Percentiles rank a stretch among this genome's conserved stretches.
These are phyloP conservation scores for Hyla sarda DNA, from an alignment of 2,113 vertebrate species.

Conservation along the genomic window DNA sequence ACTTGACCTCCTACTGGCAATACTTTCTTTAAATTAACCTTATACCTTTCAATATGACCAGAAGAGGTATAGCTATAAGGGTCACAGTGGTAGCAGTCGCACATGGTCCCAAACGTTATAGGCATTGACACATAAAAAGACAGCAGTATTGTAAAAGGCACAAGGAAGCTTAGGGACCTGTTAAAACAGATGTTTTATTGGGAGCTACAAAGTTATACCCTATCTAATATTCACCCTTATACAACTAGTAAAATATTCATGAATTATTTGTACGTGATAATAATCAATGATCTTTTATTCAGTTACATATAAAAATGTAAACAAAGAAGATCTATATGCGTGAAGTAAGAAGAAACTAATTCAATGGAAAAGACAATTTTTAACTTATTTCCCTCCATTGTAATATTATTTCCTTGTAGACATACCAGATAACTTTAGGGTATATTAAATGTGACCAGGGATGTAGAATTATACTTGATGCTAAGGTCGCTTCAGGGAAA, in stretches of 20 bases:
- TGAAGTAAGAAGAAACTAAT: background rate
- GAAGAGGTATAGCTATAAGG: background rate
- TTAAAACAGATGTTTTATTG: background rate
- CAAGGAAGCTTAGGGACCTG: too few relatives aligned
- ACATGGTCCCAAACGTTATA: too few relatives aligned
- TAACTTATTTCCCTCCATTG: conserved; percentile 41
- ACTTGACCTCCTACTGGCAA: too few relatives aligned
- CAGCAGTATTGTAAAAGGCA: background rate
- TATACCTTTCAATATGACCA: background rate
- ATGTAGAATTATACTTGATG: conserved; percentile 61
- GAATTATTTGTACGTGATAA: too few relatives aligned
- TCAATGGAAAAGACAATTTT: background rate
- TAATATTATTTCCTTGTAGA: conserved; percentile 65
- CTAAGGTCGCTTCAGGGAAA: conserved; percentile 55
- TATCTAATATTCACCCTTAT: too few relatives aligned
- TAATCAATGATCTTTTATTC: background rate
- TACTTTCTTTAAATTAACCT: background rate
- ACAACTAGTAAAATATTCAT: too few relatives aligned
- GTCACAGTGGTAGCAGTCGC: too few relatives aligned
- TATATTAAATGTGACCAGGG: conserved; percentile 53
- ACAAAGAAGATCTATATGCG: too few relatives aligned
- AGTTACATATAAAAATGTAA: too few relatives aligned
- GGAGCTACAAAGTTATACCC: too few relatives aligned
- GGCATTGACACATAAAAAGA: too few relatives aligned
- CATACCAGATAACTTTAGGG: conserved; percentile 61